Evolutionary conservation across 64 coral and sea anemone species (phyloP).

Genomic region (Anthopleura sola): DNA sequence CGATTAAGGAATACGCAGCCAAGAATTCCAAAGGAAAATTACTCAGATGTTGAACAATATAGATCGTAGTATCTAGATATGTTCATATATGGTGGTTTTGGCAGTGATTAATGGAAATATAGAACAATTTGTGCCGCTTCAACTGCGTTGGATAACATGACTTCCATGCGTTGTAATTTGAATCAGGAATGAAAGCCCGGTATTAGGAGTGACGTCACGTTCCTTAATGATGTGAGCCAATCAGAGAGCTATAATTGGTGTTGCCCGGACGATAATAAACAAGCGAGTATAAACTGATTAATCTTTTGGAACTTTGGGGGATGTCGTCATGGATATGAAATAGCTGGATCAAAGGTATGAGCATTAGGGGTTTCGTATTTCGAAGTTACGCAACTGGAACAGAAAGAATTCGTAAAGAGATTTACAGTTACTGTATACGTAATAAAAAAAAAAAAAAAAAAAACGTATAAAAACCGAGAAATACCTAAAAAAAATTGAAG

Average conservation of each 20-base stretch:
- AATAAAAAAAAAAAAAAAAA: too few species aligned
- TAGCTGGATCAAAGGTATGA: too few species aligned
- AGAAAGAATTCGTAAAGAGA: too few species aligned
- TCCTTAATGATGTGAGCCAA: background rate
- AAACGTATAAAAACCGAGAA: too few species aligned
- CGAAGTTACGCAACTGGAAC: too few species aligned
- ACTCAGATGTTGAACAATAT: background rate
- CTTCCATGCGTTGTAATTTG: background rate
- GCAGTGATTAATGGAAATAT: background rate
- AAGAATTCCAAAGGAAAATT: background rate
- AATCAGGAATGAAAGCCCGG: background rate
- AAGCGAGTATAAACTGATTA: background rate
- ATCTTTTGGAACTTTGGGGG: too few species aligned
- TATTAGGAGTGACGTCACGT: background rate
- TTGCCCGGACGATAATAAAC: slow-evolving; percentile 1
- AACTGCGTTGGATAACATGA: background rate
- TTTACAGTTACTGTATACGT: too few species aligned
- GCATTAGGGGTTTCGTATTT: too few species aligned
- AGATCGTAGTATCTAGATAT: background rate
- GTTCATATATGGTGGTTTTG: background rate
- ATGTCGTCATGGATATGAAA: too few species aligned
- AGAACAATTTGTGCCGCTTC: background rate
- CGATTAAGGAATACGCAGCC: background rate
- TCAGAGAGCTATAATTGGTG: background rate
- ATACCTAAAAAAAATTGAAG: too few species aligned